phyloP scores from a whole-genome alignment of 2,113 vertebrate species.

The Plestiodon gilberti region DNA sequence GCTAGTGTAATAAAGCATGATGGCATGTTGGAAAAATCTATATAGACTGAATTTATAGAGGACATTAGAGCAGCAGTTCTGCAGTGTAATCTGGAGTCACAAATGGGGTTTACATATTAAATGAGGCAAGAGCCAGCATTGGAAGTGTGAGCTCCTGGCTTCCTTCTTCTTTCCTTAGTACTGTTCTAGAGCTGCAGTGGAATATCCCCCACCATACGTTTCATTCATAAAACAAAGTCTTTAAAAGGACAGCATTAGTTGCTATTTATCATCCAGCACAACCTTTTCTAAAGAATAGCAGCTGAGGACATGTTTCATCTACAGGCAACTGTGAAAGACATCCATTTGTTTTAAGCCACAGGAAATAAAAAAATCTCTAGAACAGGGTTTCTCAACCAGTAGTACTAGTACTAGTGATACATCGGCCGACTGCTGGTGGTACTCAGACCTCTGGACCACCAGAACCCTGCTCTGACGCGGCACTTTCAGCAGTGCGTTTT shows the following conservation, averaged over 20 bases:
- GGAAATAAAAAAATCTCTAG: not conserved
- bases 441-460: no score
- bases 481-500: no score
- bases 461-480: no score
- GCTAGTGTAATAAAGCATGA: not conserved
- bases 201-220: not conserved
- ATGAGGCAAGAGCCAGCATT: not conserved
- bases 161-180: accelerated
- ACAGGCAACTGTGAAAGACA: not conserved
- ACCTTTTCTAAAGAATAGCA: not conserved
- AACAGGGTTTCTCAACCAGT: no score
- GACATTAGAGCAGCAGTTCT: not conserved
- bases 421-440: no score
- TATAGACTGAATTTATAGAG: not conserved
- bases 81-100: not conserved
- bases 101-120: not conserved
- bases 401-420: no score
- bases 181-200: accelerated
- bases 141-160: not conserved
- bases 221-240: accelerated
- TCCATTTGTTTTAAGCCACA: not conserved
- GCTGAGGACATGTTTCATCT: accelerated
- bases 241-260: not conserved
- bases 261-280: not conserved
- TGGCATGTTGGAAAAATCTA: not conserved